Percentiles rank a stretch among this genome's conserved stretches.
Evolutionary conservation across 2,113 vertebrate genomes (phyloP).

Genomic region (Myrmecophaga tridactyla): DNA sequence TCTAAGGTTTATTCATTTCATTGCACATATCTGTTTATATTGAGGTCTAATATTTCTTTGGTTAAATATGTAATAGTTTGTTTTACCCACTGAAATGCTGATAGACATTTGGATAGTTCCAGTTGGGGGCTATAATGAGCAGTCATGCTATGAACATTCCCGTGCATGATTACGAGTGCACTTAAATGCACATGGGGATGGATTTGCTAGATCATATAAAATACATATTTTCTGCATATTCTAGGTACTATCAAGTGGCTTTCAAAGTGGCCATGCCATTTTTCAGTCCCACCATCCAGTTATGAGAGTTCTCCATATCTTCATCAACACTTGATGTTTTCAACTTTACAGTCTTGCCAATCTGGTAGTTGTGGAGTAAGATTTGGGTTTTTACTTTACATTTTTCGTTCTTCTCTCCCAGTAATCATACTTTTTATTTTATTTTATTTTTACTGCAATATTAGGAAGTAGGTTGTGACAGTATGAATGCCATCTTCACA

Average conservation of each 20-base stretch:
- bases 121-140: not conserved
- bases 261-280: not conserved
- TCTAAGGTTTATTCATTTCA: not conserved
- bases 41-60: not conserved
- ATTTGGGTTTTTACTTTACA: not conserved
- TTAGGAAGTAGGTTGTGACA: not conserved
- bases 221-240: not conserved
- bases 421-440: not conserved
- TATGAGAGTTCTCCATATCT: not conserved
- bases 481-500: not conserved
- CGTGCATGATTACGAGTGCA: not conserved
- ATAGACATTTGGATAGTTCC: not conserved
- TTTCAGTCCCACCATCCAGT: not conserved
- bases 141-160: not conserved
- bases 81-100: not conserved
- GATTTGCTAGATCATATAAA: not conserved
- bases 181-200: not conserved
- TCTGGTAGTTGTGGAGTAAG: not conserved
- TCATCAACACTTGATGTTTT: slow-evolving; percentile 7
- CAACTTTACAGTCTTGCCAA: not conserved
- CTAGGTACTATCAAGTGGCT: not conserved
- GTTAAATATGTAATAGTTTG: not conserved
- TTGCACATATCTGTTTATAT: not conserved
- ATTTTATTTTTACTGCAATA: not conserved
- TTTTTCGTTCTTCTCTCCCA: not conserved